A percentile compares a stretch with the other conserved stretches of the same genome.
These are phyloP conservation scores for Melanotaenia nigrans DNA, from an alignment of 2,797 vertebrate species.

Conservation along the genomic window DNA sequence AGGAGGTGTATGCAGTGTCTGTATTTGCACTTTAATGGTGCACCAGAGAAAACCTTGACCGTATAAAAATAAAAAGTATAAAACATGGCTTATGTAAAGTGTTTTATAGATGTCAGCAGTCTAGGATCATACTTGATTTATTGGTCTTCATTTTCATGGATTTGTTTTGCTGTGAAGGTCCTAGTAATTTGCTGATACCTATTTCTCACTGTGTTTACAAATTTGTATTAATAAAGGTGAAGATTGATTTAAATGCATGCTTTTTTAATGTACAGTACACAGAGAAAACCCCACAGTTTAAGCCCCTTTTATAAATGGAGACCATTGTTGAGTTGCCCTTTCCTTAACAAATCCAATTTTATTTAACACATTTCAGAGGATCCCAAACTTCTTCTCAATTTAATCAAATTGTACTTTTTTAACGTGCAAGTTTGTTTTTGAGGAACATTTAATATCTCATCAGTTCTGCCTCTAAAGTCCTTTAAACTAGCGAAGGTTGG, in stretches of 20 bases:
- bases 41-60: slow-evolving; percentile 19
- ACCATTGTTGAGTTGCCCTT: not conserved
- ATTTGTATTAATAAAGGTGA: not conserved
- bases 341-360: not conserved
- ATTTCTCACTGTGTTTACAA: not conserved
- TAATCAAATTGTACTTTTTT: not conserved
- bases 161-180: not conserved
- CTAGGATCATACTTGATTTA: not conserved
- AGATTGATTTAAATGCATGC: not conserved
- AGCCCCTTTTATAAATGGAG: not conserved
- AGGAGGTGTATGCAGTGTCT: not conserved
- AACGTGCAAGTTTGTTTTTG: not conserved
- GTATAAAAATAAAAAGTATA: slow-evolving; percentile 15
- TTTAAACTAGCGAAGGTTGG: not conserved
- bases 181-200: not conserved
- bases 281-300: not conserved
- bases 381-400: not conserved
- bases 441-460: slow-evolving; percentile 26
- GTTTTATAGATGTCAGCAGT: slow-evolving; percentile 11
- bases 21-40: not conserved
- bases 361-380: not conserved
- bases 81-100: not conserved
- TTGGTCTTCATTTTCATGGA: not conserved
- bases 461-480: not conserved
- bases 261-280: too few relatives aligned